Conservation (phyloP, 2,888 invertebrate genomes). For the Amiota communis region DNA sequence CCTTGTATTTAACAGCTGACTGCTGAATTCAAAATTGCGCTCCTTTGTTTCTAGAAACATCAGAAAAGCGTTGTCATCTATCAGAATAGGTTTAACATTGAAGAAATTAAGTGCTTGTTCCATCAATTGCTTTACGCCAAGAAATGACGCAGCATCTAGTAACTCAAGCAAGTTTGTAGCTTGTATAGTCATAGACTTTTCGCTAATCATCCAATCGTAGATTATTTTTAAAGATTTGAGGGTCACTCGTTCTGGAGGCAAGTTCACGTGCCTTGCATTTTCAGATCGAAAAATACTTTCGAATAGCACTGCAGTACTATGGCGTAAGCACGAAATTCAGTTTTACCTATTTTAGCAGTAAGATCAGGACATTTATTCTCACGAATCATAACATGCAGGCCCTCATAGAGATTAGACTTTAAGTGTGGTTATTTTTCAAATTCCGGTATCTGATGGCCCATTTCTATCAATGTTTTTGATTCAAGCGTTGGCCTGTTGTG, state of each 20-base stretch:
- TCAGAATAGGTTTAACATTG: conserved; percentile 80
- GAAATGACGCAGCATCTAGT: conserved; percentile 81
- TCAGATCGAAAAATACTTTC: conserved; percentile 64
- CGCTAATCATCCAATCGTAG: conserved; percentile 89
- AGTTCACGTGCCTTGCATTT: conserved; percentile 55
- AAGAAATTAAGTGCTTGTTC: conserved; percentile 85
- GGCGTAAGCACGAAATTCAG: conserved; percentile 63
- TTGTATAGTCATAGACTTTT: no score
- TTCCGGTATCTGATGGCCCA: not conserved
- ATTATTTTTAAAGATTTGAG: conserved; percentile 80
- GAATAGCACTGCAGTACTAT: conserved; percentile 71
- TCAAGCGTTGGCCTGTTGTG: no score
- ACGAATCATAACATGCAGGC: conserved; percentile 53
- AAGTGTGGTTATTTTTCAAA: conserved; percentile 38
- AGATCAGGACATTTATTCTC: conserved; percentile 55
- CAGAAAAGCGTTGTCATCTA: conserved; percentile 83
- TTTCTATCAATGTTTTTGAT: not conserved
- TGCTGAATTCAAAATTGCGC: no score
- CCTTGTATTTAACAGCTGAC: conserved; percentile 75
- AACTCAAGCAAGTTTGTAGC: conserved; percentile 82
- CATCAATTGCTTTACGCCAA: conserved; percentile 82
- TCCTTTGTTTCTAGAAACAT: conserved; percentile 78
- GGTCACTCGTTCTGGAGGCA: conserved; percentile 73
- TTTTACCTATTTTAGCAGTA: conserved; percentile 54
- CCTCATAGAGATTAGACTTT: conserved; percentile 54